Percentiles rank a stretch among this genome's conserved stretches.
phyloP scores from a whole-genome alignment of 2,888 invertebrate genomes.

The Agrotis ipsilon region DNA sequence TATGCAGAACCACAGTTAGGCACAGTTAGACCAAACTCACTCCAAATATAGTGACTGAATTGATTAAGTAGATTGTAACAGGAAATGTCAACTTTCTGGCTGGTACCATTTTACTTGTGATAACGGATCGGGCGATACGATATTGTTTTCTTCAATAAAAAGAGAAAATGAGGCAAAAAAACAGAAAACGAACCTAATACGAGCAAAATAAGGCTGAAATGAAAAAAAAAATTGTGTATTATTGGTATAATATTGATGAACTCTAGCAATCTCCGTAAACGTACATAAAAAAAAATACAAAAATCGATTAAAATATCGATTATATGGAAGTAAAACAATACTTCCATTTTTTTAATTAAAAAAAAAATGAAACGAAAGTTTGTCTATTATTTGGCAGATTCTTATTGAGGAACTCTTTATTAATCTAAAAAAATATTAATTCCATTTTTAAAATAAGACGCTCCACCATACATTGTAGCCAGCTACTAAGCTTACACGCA shows the following conservation, averaged over 20 bases:
- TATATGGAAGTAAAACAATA: too few species aligned
- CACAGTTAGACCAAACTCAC: neutral
- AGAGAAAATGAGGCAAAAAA: too few species aligned
- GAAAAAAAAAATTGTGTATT: too few species aligned
- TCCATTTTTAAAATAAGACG: neutral
- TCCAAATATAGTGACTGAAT: neutral
- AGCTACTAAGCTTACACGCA: slow-evolving; percentile 25
- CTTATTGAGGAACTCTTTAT: too few species aligned
- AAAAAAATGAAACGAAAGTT: too few species aligned
- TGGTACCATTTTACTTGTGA: neutral
- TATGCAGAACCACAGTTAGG: slow-evolving; percentile 27
- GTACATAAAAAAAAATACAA: neutral
- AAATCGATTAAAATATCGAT: too few species aligned
- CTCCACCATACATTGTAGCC: slow-evolving; percentile 14
- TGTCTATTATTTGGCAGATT: too few species aligned
- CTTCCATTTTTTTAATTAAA: neutral
- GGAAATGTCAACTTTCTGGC: neutral
- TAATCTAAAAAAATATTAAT: neutral
- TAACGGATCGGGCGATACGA: neutral
- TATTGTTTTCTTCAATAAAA: neutral
- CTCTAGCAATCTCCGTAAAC: neutral
- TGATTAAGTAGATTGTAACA: slow-evolving; percentile 4
- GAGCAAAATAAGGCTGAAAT: too few species aligned
- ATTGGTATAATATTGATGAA: too few species aligned
- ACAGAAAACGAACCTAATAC: too few species aligned